These are phyloP conservation scores for Typhlomys cinereus DNA, from an alignment of 2,113 vertebrate species.

Conservation along the genomic window DNA sequence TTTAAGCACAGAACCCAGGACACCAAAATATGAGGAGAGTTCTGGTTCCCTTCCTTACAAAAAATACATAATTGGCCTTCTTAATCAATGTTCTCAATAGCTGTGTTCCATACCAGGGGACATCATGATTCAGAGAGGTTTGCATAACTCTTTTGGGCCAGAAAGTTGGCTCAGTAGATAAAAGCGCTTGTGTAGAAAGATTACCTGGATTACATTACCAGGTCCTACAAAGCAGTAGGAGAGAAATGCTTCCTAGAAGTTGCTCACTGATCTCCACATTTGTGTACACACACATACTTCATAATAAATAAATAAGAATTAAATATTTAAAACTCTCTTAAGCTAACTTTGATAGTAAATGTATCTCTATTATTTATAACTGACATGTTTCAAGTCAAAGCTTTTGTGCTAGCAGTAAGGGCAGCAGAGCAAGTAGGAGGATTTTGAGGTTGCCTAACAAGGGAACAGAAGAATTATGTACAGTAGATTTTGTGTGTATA, in stretches of 20 bases:
- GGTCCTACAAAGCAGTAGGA: too few species aligned
- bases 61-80: conserved; percentile 1
- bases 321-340: background rate
- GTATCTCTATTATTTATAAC: background rate
- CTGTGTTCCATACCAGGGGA: background rate
- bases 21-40: background rate
- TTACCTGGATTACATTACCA: too few species aligned
- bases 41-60: background rate
- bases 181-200: too few species aligned
- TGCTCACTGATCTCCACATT: too few species aligned
- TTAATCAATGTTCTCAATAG: background rate
- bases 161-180: too few species aligned
- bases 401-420: background rate
- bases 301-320: too few species aligned
- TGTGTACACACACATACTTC: too few species aligned
- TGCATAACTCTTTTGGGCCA: background rate
- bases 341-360: background rate
- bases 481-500: background rate
- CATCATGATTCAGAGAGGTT: background rate
- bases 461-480: background rate
- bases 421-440: background rate
- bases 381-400: background rate
- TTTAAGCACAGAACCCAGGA: background rate
- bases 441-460: background rate
- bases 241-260: too few species aligned